These are phyloP conservation scores for Allophyes oxyacanthae DNA, from an alignment of 2,888 invertebrate genomes.

Conservation along the genomic window DNA sequence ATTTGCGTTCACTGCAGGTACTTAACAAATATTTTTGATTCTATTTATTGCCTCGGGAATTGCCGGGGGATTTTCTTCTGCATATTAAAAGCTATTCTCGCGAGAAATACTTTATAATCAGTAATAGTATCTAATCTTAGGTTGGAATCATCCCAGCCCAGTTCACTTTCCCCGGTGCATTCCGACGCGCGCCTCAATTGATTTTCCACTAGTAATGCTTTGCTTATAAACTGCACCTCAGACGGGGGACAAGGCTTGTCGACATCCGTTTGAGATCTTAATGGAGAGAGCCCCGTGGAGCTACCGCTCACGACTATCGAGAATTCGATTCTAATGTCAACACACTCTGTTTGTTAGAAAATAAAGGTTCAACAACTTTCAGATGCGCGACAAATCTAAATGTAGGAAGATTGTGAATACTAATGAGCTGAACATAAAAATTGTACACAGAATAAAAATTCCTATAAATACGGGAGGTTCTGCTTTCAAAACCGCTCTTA, in stretches of 20 bases:
- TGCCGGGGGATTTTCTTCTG: constrained; percentile 23
- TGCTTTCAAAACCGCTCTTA: too few species aligned
- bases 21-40: too few species aligned
- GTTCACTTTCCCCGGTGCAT: constrained; percentile 61
- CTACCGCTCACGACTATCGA: constrained; percentile 58
- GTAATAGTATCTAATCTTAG: constrained; percentile 53
- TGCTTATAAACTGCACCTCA: constrained; percentile 53
- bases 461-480: too few species aligned
- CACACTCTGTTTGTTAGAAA: constrained; percentile 40
- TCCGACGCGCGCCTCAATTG: constrained; percentile 59
- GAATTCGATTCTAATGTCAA: constrained; percentile 58
- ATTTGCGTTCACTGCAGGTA: too few species aligned
- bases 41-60: constrained; percentile 20
- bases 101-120: constrained; percentile 34
- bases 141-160: constrained; percentile 45
- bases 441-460: too few species aligned
- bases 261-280: constrained; percentile 64
- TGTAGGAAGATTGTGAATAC: constrained; percentile 9
- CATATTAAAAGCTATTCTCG: constrained; percentile 41
- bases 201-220: constrained; percentile 59
- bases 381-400: constrained; percentile 20
- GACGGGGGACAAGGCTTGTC: constrained; percentile 54
- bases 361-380: constrained; percentile 56
- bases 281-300: constrained; percentile 55
- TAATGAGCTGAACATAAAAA: constrained; percentile 14